These are phyloP conservation scores for Xenops minutus DNA, from an alignment of 2,797 vertebrate genomes.

Conservation along the genomic window DNA sequence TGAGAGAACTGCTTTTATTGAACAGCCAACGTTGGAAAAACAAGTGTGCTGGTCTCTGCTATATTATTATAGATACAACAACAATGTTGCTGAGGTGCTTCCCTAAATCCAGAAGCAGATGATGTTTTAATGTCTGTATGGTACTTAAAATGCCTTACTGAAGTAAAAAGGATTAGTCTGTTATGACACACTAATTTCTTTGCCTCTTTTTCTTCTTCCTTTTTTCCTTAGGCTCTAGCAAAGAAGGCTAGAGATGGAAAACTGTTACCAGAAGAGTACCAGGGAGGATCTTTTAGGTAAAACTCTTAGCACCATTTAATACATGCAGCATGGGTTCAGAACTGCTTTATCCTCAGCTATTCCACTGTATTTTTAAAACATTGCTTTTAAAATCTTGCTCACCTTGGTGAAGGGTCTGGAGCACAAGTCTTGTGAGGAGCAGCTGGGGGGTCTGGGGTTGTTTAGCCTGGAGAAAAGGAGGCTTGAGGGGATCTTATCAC, in stretches of 20 bases:
- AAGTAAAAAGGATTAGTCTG: background rate
- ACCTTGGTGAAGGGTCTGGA: background rate
- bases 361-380: background rate
- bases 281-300: constrained; percentile 97
- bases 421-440: background rate
- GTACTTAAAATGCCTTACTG: background rate
- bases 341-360: background rate
- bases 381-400: background rate
- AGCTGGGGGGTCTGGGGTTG: background rate
- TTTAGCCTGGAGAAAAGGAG: background rate
- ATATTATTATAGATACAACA: background rate
- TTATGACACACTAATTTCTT: background rate
- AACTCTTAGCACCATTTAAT: background rate
- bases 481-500: no score
- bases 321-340: background rate
- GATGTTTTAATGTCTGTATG: background rate
- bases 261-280: constrained; percentile 93
- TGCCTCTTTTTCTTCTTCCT: background rate
- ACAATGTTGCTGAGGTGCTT: background rate
- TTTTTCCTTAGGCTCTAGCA: constrained; percentile 81
- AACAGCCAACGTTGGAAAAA: background rate
- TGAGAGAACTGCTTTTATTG: background rate
- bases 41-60: background rate
- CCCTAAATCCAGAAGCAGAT: background rate
- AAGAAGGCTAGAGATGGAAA: constrained; percentile 95